phyloP scores from a whole-genome alignment of 2,113 vertebrate species.

The Syrmaticus mikado region DNA sequence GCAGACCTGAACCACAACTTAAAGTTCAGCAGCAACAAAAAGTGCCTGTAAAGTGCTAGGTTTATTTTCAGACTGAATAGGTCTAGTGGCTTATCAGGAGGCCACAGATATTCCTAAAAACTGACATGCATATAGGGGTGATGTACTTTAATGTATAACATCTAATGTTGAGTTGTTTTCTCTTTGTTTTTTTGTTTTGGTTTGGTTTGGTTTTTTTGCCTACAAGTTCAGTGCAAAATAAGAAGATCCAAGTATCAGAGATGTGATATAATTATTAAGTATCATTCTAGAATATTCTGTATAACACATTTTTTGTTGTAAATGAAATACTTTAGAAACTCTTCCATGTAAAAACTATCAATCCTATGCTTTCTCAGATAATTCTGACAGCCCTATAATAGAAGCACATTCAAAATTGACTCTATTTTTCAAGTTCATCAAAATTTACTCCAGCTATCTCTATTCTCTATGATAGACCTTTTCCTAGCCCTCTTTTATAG shows the following conservation, averaged over 20 bases:
- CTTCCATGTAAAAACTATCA: not conserved
- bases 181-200: not conserved
- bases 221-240: not conserved
- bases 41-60: not conserved
- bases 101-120: slow-evolving; percentile 1
- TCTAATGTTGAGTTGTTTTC: not conserved
- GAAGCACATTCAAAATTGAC: not conserved
- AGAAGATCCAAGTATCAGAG: not conserved
- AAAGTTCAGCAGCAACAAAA: slow-evolving; percentile 29
- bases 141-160: not conserved
- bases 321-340: not conserved
- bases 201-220: not conserved
- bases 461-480: not conserved
- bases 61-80: slow-evolving; percentile 22
- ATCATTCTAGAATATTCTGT: not conserved
- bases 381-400: not conserved
- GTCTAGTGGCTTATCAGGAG: not conserved
- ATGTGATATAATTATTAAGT: not conserved
- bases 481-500: not conserved
- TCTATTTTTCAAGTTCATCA: not conserved
- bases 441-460: not conserved
- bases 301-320: not conserved
- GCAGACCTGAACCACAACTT: slow-evolving; percentile 30
- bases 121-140: not conserved
- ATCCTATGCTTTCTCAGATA: not conserved